phyloP scores from a whole-genome alignment of 2,113 vertebrate genomes.

The Accipiter cooperii region DNA sequence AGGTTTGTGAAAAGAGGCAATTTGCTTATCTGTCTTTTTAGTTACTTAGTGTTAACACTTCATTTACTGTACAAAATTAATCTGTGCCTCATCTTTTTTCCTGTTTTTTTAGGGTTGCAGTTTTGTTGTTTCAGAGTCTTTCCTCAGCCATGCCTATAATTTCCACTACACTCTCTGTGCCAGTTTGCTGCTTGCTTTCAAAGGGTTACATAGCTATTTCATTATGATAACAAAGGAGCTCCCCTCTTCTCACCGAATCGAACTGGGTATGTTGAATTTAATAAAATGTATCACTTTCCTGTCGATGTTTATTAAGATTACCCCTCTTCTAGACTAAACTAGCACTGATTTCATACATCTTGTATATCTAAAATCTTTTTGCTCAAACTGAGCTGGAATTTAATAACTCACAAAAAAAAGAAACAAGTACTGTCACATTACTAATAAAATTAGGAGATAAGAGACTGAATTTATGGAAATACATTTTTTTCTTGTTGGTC shows the following conservation, averaged over 20 bases:
- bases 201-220: slow-evolving; percentile 92
- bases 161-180: slow-evolving; percentile 92
- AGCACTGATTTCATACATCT: neutral
- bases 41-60: neutral
- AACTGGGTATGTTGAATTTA: slow-evolving; percentile 84
- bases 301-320: neutral
- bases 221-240: slow-evolving; percentile 85
- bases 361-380: neutral
- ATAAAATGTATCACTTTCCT: neutral
- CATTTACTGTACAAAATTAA: neutral
- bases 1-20: neutral
- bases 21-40: neutral
- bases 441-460: neutral
- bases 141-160: slow-evolving; percentile 90
- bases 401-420: neutral
- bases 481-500: neutral
- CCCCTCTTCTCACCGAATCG: slow-evolving; percentile 88
- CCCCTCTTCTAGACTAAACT: neutral
- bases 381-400: neutral
- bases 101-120: slow-evolving; percentile 80
- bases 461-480: neutral
- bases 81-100: neutral
- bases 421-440: neutral
- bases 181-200: slow-evolving; percentile 88
- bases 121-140: slow-evolving; percentile 89